phyloP scores from a whole-genome alignment of 2,113 vertebrate species.

The Gallinago jamesoni region DNA sequence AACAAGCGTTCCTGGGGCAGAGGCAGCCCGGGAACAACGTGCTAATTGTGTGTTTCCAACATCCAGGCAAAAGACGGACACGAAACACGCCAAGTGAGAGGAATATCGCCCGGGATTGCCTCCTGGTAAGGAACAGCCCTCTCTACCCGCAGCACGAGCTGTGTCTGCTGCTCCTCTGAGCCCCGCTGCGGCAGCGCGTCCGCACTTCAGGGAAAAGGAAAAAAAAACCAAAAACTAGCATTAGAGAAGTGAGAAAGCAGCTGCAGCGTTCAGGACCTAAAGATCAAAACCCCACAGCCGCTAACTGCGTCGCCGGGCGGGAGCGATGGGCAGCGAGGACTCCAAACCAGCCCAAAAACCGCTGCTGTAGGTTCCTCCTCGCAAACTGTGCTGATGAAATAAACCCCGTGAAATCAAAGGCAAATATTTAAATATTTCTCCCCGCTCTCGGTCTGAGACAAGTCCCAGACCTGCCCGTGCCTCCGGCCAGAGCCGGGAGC shows the following conservation, averaged over 20 bases:
- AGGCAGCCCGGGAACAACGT: rapidly evolving
- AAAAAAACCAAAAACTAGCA: background rate
- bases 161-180: background rate
- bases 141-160: background rate
- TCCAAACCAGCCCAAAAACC: rapidly evolving
- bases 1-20: background rate
- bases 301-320: background rate
- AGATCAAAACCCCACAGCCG: background rate
- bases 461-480: rapidly evolving
- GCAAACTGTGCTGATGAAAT: background rate
- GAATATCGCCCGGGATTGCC: background rate
- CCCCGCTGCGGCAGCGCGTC: rapidly evolving
- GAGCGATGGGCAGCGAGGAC: background rate
- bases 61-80: background rate
- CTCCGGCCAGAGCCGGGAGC: background rate
- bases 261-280: background rate
- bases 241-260: background rate
- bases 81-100: rapidly evolving
- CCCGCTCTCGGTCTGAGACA: background rate
- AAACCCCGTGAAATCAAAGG: rapidly evolving
- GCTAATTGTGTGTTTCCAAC: background rate
- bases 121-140: background rate
- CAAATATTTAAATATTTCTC: background rate
- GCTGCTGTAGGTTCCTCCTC: background rate
- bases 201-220: background rate